Evolutionary conservation across 2,113 vertebrate species (phyloP).

Genomic region (Piaya cayana): DNA sequence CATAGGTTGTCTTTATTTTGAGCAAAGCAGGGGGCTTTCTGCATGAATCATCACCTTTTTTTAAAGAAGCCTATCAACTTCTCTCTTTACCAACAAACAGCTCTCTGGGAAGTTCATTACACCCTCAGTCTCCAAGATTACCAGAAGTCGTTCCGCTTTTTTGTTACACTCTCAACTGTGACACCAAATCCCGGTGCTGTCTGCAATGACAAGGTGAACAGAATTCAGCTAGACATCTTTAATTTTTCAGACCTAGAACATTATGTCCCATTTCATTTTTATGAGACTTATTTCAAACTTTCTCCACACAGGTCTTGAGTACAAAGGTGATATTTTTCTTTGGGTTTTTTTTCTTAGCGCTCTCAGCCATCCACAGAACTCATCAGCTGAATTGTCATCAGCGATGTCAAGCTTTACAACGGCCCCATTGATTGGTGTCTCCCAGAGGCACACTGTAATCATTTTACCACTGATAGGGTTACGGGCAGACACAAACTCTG

Average conservation of each 20-base stretch:
- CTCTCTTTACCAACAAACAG: not conserved
- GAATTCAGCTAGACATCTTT: not conserved
- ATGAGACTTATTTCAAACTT: not conserved
- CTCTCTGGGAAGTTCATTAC: not conserved
- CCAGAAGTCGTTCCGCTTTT: not conserved
- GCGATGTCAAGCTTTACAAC: not conserved
- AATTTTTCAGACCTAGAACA: not conserved
- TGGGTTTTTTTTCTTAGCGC: not conserved
- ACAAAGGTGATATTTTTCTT: not conserved
- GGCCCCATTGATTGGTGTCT: constrained; percentile 19
- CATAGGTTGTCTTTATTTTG: not conserved
- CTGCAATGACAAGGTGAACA: not conserved
- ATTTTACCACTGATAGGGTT: constrained; percentile 42
- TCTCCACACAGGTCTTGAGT: not conserved
- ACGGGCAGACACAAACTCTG: constrained; percentile 10
- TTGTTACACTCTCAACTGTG: not conserved
- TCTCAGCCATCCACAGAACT: not conserved
- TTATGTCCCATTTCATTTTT: not conserved
- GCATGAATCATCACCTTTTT: not conserved
- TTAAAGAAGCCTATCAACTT: not conserved
- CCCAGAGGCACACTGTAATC: constrained; percentile 27
- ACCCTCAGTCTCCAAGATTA: not conserved
- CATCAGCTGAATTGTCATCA: not conserved
- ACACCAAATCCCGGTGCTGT: not conserved
- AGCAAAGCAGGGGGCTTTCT: not conserved